These are phyloP conservation scores for Microhierax caerulescens DNA, from an alignment of 2,797 vertebrate genomes.

Conservation along the genomic window DNA sequence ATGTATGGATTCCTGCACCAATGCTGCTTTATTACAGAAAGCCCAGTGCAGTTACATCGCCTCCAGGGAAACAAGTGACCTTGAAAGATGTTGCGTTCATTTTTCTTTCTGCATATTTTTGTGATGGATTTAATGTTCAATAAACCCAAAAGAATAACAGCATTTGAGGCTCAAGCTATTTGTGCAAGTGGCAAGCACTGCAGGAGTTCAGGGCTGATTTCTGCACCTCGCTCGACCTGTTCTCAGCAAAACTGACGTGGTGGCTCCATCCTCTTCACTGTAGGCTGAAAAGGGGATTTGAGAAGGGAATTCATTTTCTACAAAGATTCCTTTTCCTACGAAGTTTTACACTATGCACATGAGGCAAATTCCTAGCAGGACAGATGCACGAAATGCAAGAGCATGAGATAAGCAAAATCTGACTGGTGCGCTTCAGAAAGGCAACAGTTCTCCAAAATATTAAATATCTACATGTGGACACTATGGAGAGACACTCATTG, in stretches of 20 bases:
- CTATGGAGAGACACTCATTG: neutral
- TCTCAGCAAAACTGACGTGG: neutral
- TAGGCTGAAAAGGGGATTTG: neutral
- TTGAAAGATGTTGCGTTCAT: neutral
- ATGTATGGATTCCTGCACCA: neutral
- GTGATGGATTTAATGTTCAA: constrained; percentile 28
- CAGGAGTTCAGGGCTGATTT: neutral
- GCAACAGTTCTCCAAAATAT: neutral
- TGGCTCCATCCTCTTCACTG: neutral
- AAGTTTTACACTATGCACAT: neutral
- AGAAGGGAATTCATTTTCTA: neutral
- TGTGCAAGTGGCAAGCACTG: neutral
- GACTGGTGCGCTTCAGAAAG: neutral
- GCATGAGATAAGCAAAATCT: neutral
- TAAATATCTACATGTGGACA: too few species aligned
- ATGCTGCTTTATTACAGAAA: neutral
- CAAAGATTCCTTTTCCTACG: neutral
- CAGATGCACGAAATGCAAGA: neutral
- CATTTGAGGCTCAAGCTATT: neutral
- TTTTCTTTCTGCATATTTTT: constrained; percentile 5
- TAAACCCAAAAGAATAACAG: constrained; percentile 25
- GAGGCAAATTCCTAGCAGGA: neutral
- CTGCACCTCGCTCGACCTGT: neutral
- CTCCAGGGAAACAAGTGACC: neutral
- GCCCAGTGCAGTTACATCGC: neutral